Base-by-base conservation (phyloP, 2,113 vertebrate species). In the Dromaius novaehollandiae region DNA sequence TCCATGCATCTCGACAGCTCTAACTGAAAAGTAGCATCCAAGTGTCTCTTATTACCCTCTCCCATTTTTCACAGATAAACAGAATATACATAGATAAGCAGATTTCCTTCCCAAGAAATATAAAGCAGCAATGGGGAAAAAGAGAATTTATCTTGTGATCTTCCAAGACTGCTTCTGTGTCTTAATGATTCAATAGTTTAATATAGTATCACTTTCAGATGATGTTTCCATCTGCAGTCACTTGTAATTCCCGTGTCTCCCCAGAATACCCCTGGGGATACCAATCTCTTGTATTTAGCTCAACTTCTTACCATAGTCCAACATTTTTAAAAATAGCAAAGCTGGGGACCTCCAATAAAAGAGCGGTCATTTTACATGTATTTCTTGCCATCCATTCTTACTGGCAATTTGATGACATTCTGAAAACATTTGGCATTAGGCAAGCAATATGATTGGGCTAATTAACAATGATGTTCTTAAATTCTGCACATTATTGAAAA, bases 301-400 rank as follows among this genome's bases (percentile, higher is more conserved):
- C 46, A 82, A 24, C 7, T 36, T 84, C 15, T 74, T 63, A 71
- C 12, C 26, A 32, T 26, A 73, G 32, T 66, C 40, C 61, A 93
- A 68, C 36, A 46, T 61, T 68, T 79, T 87, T 73, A 28, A 82
- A 95, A 89, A 89, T 25, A 89, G n/a, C 64, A 87, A 34, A 1
- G 2, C 26, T 53, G 13, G 11, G 7, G 25, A 91, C 24, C 22
- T 70, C 82, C 58, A 69, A 56, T 36, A 80, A 77, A 82, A 94
- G 7, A 74, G 2, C 56, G 75, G 18, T 17, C 85, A 74, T 84
- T 96, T 94, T 83, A 84, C 50, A 71, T 91, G 93, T 95, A 80
- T 75, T 93, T 83, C 21, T 93, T 92, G 53, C n/a, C n/a, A 90
- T 94, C 50, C 48, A 53, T 76, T 95, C 68, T 77, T 82, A 77